Evolutionary conservation across 2,113 vertebrate species (phyloP).

Genomic region (Oreotrochilus melanogaster): DNA sequence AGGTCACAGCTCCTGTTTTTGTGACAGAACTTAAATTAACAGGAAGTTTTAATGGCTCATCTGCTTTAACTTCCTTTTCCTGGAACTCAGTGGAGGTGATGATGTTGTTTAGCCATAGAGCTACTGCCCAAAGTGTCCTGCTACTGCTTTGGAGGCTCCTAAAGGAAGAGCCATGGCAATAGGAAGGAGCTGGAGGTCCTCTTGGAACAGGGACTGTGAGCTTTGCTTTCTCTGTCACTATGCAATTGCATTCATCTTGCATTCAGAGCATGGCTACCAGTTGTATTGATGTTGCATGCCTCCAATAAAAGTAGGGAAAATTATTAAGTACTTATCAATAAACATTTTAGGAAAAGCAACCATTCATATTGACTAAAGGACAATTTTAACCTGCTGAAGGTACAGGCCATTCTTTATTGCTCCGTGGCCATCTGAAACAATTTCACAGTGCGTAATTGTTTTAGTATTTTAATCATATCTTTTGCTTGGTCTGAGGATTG

Average conservation of each 20-base stretch:
- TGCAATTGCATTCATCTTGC: neutral
- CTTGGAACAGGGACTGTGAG: neutral
- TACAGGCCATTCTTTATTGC: neutral
- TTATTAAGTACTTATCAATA: neutral
- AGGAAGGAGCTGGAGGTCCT: neutral
- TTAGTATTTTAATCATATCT: neutral
- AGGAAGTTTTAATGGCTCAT: neutral
- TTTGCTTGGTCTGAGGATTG: neutral
- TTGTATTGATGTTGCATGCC: neutral
- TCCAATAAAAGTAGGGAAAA: neutral
- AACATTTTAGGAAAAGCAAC: neutral
- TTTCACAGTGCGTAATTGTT: neutral
- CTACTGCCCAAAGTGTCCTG: neutral
- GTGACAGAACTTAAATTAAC: neutral
- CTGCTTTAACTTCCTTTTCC: neutral
- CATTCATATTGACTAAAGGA: neutral
- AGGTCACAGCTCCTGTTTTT: too few relatives aligned
- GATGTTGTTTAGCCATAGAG: neutral
- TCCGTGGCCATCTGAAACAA: neutral
- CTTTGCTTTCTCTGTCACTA: neutral
- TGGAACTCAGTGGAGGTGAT: rapidly evolving
- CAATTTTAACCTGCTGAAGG: neutral
- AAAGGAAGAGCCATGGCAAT: neutral
- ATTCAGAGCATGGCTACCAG: neutral
- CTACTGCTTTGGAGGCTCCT: neutral